A percentile compares a stretch with the other conserved stretches of the same genome.
Conservation (phyloP, 2,113 vertebrate species). For the Triplophysa rosa region DNA sequence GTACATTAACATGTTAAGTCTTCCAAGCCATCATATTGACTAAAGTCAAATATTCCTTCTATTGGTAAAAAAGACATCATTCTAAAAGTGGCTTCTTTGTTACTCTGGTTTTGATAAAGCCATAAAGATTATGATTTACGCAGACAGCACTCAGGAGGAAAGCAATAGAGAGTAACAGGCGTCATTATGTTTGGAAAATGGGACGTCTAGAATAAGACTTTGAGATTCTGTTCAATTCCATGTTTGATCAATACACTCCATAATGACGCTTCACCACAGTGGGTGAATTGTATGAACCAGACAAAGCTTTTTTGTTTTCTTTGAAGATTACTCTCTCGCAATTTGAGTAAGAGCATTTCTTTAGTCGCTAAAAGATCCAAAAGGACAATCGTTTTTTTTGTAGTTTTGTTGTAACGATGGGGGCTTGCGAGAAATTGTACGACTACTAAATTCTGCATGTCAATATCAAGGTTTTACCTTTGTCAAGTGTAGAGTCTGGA, state of each 20-base stretch:
- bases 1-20: background rate
- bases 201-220: slow-evolving; percentile 41
- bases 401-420: no score
- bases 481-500: slow-evolving; percentile 74
- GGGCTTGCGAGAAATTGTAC: background rate
- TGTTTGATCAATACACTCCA: slow-evolving; percentile 54
- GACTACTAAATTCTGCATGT: background rate
- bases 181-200: slow-evolving; percentile 46
- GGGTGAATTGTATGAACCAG: slow-evolving; percentile 41
- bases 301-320: slow-evolving; percentile 39
- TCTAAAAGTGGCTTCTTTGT: slow-evolving; percentile 40
- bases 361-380: background rate
- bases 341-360: slow-evolving; percentile 10
- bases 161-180: slow-evolving; percentile 47
- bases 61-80: slow-evolving; percentile 55
- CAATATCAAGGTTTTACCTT: slow-evolving; percentile 63
- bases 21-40: background rate
- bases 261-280: slow-evolving; percentile 53
- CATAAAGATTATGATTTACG: slow-evolving; percentile 52
- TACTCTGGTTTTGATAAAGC: slow-evolving; percentile 48
- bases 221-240: slow-evolving; percentile 55
- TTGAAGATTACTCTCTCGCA: slow-evolving; percentile 28
- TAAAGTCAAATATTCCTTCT: slow-evolving; percentile 13
- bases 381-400: slow-evolving; percentile 7
- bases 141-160: slow-evolving; percentile 13